Percentiles rank a stretch among this genome's conserved stretches.
Conservation (phyloP, 1,140 invertebrate species). For the Drosophila busckii region DNA sequence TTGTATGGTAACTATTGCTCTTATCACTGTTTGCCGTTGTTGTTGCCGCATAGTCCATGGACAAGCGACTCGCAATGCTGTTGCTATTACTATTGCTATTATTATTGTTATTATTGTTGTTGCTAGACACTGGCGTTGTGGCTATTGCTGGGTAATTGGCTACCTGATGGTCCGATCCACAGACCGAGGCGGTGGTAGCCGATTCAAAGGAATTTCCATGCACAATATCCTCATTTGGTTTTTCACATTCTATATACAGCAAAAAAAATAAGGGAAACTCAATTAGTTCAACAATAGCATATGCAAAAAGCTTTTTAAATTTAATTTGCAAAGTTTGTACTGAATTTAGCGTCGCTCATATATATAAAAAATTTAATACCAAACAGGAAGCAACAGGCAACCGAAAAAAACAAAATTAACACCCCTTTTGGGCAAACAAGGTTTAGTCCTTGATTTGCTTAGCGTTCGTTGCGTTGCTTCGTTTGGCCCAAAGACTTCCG, state of each 20-base stretch:
- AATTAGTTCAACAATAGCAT: constrained; percentile 42
- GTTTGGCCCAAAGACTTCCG: constrained; percentile 38
- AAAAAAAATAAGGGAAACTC: constrained; percentile 9
- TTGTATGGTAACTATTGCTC: constrained; percentile 52
- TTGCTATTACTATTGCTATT: constrained; percentile 35
- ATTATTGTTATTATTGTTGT: constrained; percentile 24
- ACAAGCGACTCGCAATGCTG: constrained; percentile 45
- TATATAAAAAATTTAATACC: constrained; percentile 16
- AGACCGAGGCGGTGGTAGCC: constrained; percentile 80
- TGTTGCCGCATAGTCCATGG: constrained; percentile 56
- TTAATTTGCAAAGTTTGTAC: too few species aligned
- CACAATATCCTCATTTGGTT: constrained; percentile 83
- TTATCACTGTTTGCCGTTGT: constrained; percentile 62
- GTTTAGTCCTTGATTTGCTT: constrained; percentile 42
- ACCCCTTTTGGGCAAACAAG: background rate
- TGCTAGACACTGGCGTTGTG: constrained; percentile 79
- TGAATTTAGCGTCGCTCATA: too few species aligned
- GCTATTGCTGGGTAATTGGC: constrained; percentile 81
- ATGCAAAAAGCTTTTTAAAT: constrained; percentile 47
- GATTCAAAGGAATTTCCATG: constrained; percentile 85
- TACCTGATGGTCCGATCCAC: constrained; percentile 85
- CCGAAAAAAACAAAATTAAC: too few species aligned
- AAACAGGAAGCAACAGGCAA: constrained; percentile 14
- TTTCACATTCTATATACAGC: constrained; percentile 66
- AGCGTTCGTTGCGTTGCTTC: constrained; percentile 25